Conservation (phyloP, 2,797 vertebrate genomes). For the Limnodromus scolopaceus region DNA sequence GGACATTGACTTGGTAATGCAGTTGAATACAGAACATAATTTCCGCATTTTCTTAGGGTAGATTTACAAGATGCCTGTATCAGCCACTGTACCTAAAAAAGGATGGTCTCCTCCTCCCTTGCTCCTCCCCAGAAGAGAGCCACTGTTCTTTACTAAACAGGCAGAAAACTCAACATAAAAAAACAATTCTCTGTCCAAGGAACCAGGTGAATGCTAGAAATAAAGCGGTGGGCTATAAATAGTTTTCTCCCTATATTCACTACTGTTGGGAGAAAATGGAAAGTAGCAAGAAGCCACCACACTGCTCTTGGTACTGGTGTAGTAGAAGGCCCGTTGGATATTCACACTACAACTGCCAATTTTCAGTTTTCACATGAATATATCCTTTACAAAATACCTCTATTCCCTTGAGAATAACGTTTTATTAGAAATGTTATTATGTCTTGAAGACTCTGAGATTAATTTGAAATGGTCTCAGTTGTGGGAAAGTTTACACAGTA, state of each 20-base stretch:
- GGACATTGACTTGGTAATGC: not conserved
- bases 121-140: not conserved
- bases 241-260: not conserved
- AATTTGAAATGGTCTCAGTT: not conserved
- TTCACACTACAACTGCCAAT: not conserved
- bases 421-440: not conserved
- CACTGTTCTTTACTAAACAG: not conserved
- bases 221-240: not conserved
- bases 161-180: not conserved
- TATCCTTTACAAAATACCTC: not conserved
- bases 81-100: not conserved
- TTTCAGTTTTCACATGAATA: not conserved
- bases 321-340: not conserved
- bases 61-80: not conserved
- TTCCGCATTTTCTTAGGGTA: not conserved
- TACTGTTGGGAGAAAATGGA: not conserved
- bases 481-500: not conserved
- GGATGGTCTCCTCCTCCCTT: not conserved
- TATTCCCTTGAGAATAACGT: not conserved
- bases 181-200: not conserved
- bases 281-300: not conserved
- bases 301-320: not conserved
- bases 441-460: not conserved
- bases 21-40: not conserved
- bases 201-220: not conserved